These are phyloP conservation scores for Oppia nitens DNA, from an alignment of 1,140 invertebrate genomes.

Conservation along the genomic window DNA sequence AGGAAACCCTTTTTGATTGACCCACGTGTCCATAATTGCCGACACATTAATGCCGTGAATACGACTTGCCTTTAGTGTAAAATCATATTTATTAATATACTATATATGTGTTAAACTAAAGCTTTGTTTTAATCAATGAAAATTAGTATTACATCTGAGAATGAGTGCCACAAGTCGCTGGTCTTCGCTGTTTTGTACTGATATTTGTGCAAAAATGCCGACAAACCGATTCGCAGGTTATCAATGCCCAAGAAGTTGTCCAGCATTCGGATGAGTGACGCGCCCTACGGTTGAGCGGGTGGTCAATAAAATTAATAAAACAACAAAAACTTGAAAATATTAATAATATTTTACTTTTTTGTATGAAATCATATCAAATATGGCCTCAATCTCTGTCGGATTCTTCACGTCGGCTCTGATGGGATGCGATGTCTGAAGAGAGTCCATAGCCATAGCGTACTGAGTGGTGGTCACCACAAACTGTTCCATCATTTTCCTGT, in stretches of 20 bases:
- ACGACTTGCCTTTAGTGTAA: too few relatives aligned
- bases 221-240: slow-evolving; percentile 22
- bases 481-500: slow-evolving; percentile 23
- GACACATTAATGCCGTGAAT: slow-evolving; percentile 30
- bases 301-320: slow-evolving; percentile 1
- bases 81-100: background rate
- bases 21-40: slow-evolving; percentile 81
- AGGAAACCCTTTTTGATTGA: slow-evolving; percentile 76
- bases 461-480: slow-evolving; percentile 24
- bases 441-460: slow-evolving; percentile 39
- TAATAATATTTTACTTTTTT: slow-evolving; percentile 33
- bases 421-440: slow-evolving; percentile 64
- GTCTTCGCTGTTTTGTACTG: slow-evolving; percentile 20
- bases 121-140: slow-evolving; percentile 29
- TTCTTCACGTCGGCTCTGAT: slow-evolving; percentile 63
- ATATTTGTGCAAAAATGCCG: slow-evolving; percentile 21
- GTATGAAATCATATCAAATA: slow-evolving; percentile 84
- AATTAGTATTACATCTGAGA: slow-evolving; percentile 21
- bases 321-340: background rate
- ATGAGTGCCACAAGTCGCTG: slow-evolving; percentile 21
- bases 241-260: slow-evolving; percentile 83
- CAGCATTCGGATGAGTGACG: slow-evolving; percentile 79
- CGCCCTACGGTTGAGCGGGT: slow-evolving; percentile 36
- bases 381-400: slow-evolving; percentile 73
- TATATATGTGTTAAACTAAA: background rate